Evolutionary conservation across 2,888 invertebrate species (phyloP), one percentile per base, ranked within the genome.

Genomic region (Agrotis clavis): DNA sequence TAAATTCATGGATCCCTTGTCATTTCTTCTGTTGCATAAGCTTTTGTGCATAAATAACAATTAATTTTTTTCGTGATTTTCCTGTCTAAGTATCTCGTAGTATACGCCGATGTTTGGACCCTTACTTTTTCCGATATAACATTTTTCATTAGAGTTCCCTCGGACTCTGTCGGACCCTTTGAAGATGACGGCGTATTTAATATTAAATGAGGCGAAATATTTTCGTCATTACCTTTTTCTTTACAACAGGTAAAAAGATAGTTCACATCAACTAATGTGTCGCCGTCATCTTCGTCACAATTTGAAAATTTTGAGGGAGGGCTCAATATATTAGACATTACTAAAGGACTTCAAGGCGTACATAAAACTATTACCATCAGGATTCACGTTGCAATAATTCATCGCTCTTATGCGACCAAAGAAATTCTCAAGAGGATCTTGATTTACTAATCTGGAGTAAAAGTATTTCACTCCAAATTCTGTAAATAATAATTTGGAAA

Each of bases 331-430:
- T 4, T 63, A 0, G 62, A n/a, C 14, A 50, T 63, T 16, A 63
- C 4, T 50, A 63, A n/a, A 16, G 0, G 30, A 50, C 4, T 61
- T 41, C 14, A 59, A 35, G n/a, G 16, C 14, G 19, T 19, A 19
- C 35, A 41, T 59, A 59, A 59, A 59, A 35, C n/a, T n/a, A n/a
- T 59, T 41, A 19, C 7, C 54, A 54, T 54, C 19, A 9, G 54
- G 13, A 47, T 60, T 60, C 6, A 60, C 18, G 21, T 60, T 60
- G 9, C 45, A 16, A 47, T 45, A 47, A 47, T 47, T 61, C 45
- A 61, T 45, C 19, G 65, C 50, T 50, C 50, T 48, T 50, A 63
- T 60, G 63, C 59, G 67, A 71, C 70, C 74, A 74, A 71, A 74
- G 59, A 63, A 63, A 35, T 48, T 62, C 21, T 50, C 48, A 47